Evolutionary conservation across 2,113 vertebrate species (phyloP).

Genomic region (Nematolebias whitei): DNA sequence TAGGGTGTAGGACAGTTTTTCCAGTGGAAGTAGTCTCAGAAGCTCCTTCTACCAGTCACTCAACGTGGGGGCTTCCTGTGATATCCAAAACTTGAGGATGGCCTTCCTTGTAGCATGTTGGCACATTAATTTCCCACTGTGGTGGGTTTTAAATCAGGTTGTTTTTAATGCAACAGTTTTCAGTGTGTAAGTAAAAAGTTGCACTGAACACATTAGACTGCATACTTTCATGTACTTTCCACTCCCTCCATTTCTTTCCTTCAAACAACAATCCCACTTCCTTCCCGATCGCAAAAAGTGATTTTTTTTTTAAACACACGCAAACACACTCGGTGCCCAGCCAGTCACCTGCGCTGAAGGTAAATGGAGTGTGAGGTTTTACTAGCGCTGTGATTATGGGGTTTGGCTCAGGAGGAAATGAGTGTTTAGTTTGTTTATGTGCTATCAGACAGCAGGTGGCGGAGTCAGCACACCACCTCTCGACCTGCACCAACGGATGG

Average conservation of each 20-base stretch:
- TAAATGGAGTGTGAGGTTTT: constrained; percentile 83
- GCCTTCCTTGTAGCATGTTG: no score
- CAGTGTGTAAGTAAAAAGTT: no score
- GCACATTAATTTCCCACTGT: no score
- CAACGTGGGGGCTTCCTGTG: no score
- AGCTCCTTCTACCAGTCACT: no score
- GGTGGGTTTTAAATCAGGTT: no score
- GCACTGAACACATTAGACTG: no score
- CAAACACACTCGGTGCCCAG: constrained; percentile 33
- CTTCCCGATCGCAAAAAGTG: constrained; percentile 8
- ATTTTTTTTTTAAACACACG: not conserved
- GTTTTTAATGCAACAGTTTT: no score
- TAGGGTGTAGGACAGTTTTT: no score
- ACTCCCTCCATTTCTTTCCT: not conserved
- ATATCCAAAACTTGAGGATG: no score
- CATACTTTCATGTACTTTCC: no score
- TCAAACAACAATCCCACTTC: not conserved
- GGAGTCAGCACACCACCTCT: constrained; percentile 54
- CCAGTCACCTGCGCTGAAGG: constrained; percentile 75
- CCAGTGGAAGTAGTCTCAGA: no score
- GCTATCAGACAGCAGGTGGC: constrained; percentile 79
- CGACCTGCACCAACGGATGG: constrained; percentile 28
- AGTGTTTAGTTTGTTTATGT: constrained; percentile 70
- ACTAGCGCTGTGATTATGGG: constrained; percentile 76
- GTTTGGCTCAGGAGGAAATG: constrained; percentile 74